Evolutionary conservation across 2,113 vertebrate genomes (phyloP).

Genomic region (Entosphenus tridentatus): DNA sequence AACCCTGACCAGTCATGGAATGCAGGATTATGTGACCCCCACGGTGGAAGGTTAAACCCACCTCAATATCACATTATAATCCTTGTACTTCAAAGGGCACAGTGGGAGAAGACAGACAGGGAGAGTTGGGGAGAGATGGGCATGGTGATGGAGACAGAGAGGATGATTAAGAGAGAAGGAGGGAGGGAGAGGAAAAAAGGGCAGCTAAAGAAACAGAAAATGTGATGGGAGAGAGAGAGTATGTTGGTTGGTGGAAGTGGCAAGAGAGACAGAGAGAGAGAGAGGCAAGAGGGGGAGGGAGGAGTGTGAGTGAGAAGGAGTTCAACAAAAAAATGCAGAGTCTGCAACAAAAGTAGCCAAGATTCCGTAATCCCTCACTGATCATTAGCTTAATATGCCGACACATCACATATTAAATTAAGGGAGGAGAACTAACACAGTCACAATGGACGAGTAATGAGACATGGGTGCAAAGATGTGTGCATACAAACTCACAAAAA

Average conservation of each 20-base stretch:
- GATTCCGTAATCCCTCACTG: neutral
- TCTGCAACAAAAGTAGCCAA: neutral
- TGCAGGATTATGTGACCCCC: too few species aligned
- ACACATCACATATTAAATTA: too few species aligned
- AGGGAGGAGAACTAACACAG: too few species aligned
- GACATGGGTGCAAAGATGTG: too few species aligned
- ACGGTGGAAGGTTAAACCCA: too few species aligned
- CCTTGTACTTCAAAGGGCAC: neutral
- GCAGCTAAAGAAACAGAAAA: neutral
- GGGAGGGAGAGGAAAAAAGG: neutral
- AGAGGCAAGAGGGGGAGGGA: neutral
- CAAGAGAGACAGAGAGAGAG: neutral
- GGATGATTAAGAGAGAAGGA: neutral
- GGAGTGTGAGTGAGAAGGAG: conserved; percentile 1
- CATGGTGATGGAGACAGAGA: neutral
- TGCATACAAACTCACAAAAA: too few species aligned
- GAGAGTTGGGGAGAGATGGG: neutral
- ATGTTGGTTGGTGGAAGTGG: neutral
- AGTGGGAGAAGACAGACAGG: neutral
- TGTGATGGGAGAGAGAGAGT: neutral
- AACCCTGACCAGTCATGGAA: too few species aligned
- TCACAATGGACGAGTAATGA: too few species aligned
- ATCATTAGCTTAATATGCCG: too few species aligned
- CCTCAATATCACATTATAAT: too few species aligned
- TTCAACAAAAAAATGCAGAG: neutral